Evolutionary conservation across 2,113 vertebrate genomes (phyloP), one percentile per base, ranked within the genome.

Genomic region (Pollimyrus isidori): DNA sequence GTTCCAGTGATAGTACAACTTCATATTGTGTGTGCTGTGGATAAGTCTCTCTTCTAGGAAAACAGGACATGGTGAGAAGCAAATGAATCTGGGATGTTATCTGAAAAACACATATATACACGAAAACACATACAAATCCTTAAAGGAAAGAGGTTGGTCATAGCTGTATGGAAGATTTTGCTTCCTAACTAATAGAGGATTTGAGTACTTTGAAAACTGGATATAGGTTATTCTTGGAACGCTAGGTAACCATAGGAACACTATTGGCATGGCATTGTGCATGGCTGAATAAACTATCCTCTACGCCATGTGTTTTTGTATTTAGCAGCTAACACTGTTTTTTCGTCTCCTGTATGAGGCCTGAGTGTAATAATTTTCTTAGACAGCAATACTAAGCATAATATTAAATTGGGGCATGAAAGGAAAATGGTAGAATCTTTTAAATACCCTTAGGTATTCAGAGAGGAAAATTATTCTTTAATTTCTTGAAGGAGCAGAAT

Each of bases 1-100:
- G 88, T n/a, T 50, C n/a, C 35, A 83, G 39, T 87, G 85, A 56
- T 48, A 76, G 49, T 53, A 89, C 35, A 56, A 21, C 50, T 87
- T 87, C 48, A 87, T 87, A 39, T 87, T 56, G n/a, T 50, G 48
- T 35, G 23, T 87, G 10, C 13, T 15, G 49, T 35, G 84, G 21
- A 48, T 7, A 48, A 19, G 4, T 42, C 73, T 80, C 73, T 39
- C 15, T 80, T 42, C 30, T 17, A 39, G 4, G 2, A 10, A 80
- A 42, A 42, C 4, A 42, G 15, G 17, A 15, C 17, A 42, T 15
- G 10, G 11, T 3, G 65, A 4, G 65, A 73, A 73, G 65, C 3
- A 73, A 73, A 73, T 80, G 15, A 80, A 80, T 80, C 4, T 30
- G 35, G 1, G 73, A 80, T 42, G 10, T 69, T 69, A 30, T 11